phyloP scores from a whole-genome alignment of 2,113 vertebrate genomes.

The Thamnophis sirtalis region DNA sequence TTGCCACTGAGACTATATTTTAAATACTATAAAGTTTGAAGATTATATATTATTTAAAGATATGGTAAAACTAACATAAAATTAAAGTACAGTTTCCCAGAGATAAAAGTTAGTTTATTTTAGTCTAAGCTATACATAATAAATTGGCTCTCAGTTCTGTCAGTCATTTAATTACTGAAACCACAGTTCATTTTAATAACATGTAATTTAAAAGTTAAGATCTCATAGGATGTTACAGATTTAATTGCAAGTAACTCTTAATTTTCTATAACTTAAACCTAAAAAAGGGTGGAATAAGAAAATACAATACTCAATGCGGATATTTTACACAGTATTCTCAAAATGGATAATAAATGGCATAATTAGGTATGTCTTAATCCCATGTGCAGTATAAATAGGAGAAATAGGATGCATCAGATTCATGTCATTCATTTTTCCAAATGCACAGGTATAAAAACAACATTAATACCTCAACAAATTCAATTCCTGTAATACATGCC shows the following conservation, averaged over 20 bases:
- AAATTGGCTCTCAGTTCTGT: conserved; percentile 23
- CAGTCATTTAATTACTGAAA: background rate
- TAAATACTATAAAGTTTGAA: background rate
- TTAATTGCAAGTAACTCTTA: background rate
- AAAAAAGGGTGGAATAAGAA: background rate
- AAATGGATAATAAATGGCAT: background rate
- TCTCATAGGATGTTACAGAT: background rate
- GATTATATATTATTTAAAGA: background rate
- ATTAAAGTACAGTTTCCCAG: background rate
- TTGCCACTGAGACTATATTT: background rate
- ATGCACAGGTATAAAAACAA: background rate
- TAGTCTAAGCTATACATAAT: background rate
- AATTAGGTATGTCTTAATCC: background rate
- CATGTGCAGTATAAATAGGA: no score
- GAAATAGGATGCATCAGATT: background rate
- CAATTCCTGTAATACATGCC: background rate
- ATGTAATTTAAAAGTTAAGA: background rate
- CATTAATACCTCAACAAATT: background rate
- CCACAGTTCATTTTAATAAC: background rate
- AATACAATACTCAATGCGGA: background rate
- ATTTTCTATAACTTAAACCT: background rate
- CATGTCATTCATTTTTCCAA: background rate
- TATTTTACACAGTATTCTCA: background rate
- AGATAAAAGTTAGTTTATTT: background rate
- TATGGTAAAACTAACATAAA: background rate